phyloP scores from a whole-genome alignment of 1,140 invertebrate species.

The Venturia canescens region DNA sequence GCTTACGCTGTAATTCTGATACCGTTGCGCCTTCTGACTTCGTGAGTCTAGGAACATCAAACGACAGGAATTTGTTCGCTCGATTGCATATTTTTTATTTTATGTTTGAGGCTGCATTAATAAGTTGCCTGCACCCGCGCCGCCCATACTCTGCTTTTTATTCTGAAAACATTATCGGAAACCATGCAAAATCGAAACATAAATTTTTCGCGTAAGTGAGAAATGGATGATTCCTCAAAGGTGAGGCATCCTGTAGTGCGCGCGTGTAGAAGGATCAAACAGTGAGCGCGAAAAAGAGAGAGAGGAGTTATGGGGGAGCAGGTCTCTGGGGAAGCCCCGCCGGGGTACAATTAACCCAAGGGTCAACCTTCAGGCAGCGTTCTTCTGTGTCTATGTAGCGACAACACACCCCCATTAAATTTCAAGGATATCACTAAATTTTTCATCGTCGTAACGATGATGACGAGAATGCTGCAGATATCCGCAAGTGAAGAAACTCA shows the following conservation, averaged over 20 bases:
- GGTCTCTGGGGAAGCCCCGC: constrained; percentile 55
- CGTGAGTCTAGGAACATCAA: too few relatives aligned
- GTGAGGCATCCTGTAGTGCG: neutral
- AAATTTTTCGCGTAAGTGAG: neutral
- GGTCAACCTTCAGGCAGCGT: constrained; percentile 62
- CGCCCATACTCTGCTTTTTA: too few relatives aligned
- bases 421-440: neutral
- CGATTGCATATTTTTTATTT: too few relatives aligned
- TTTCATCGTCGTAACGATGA: neutral
- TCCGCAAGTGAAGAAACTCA: too few relatives aligned
- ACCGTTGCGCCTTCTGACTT: too few relatives aligned
- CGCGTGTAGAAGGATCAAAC: neutral
- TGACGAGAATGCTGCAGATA: too few relatives aligned
- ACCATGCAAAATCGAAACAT: too few relatives aligned
- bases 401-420: constrained; percentile 1
- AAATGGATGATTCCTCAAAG: neutral
- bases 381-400: constrained; percentile 36
- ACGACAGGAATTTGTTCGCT: too few relatives aligned
- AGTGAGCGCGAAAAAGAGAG: neutral
- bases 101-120: too few relatives aligned
- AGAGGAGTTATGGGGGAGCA: constrained; percentile 1
- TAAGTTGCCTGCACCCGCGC: too few relatives aligned
- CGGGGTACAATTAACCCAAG: constrained; percentile 68
- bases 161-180: too few relatives aligned
- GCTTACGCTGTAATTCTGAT: too few relatives aligned